Evolutionary conservation across 35 echinoderm and acorn worm genomes (phyloP).

Genomic region (Lytechinus variegatus): DNA sequence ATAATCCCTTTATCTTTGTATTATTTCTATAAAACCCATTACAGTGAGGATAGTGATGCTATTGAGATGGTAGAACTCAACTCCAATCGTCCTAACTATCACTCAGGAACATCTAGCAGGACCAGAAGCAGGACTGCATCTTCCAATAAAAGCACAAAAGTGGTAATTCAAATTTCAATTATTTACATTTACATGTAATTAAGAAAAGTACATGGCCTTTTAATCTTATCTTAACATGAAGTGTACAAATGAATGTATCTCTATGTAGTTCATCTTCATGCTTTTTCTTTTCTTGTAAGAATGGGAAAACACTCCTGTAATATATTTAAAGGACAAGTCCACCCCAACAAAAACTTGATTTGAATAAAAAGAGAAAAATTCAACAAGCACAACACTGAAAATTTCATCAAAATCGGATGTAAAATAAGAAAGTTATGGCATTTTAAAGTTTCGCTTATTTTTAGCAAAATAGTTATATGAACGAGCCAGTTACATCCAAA

Average conservation of each 20-base stretch:
- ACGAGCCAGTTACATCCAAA: too few species aligned
- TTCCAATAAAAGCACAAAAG: conserved; percentile 26
- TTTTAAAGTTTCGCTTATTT: too few species aligned
- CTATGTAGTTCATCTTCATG: background rate
- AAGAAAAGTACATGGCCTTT: too few species aligned
- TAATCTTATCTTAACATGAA: background rate
- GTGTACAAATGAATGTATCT: background rate
- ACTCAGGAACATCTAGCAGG: background rate
- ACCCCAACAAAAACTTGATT: too few species aligned
- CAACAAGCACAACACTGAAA: too few species aligned
- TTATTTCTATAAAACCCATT: background rate
- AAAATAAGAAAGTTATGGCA: too few species aligned
- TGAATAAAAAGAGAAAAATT: too few species aligned
- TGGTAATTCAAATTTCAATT: conserved; percentile 16
- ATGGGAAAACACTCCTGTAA: background rate
- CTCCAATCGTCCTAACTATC: conserved; percentile 61
- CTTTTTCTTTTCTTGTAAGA: background rate
- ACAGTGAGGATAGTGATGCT: conserved; percentile 71
- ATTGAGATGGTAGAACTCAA: conserved; percentile 82
- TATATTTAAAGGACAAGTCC: too few species aligned
- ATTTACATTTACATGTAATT: background rate
- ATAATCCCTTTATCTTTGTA: background rate
- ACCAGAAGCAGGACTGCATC: conserved; percentile 21
- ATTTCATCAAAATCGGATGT: too few species aligned
- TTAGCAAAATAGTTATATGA: too few species aligned